Evolutionary conservation across 2,888 invertebrate species (phyloP).

Genomic region (Meteorus cinctellus): DNA sequence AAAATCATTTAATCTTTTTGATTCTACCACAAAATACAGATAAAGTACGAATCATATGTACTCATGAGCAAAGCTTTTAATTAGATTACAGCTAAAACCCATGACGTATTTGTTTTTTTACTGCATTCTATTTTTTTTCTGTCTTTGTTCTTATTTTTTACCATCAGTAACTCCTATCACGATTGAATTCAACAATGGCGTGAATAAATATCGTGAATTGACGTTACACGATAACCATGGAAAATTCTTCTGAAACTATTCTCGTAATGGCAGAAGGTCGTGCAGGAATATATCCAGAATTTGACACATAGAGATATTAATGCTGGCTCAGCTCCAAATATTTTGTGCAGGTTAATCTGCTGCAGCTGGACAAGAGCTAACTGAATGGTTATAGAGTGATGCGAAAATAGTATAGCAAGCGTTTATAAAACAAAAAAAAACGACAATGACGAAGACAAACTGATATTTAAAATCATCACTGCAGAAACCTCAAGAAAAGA

Average conservation of each 20-base stretch:
- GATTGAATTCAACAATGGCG: too few relatives aligned
- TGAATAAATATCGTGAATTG: too few relatives aligned
- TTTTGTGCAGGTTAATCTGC: slow-evolving; percentile 53
- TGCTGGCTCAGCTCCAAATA: slow-evolving; percentile 60
- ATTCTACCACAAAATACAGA: too few relatives aligned
- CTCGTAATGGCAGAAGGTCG: slow-evolving; percentile 26
- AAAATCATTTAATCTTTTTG: too few relatives aligned
- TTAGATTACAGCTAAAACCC: too few relatives aligned
- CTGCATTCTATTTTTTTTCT: too few relatives aligned
- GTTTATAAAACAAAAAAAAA: slow-evolving; percentile 21
- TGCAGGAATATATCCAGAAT: slow-evolving; percentile 54
- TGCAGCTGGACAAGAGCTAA: slow-evolving; percentile 58
- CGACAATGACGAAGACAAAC: slow-evolving; percentile 25
- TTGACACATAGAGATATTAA: slow-evolving; percentile 63
- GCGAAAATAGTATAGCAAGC: not conserved
- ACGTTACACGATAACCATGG: too few relatives aligned
- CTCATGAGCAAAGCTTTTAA: too few relatives aligned
- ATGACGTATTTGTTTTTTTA: too few relatives aligned
- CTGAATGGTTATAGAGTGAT: slow-evolving; percentile 18
- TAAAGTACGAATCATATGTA: too few relatives aligned
- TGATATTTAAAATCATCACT: slow-evolving; percentile 21
- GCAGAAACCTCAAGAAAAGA: slow-evolving; percentile 17
- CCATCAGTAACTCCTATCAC: too few relatives aligned
- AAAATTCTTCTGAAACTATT: not conserved
- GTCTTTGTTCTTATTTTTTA: too few relatives aligned